Base-by-base conservation (phyloP, 2,888 invertebrate genomes). In the Gerris lacustris region DNA sequence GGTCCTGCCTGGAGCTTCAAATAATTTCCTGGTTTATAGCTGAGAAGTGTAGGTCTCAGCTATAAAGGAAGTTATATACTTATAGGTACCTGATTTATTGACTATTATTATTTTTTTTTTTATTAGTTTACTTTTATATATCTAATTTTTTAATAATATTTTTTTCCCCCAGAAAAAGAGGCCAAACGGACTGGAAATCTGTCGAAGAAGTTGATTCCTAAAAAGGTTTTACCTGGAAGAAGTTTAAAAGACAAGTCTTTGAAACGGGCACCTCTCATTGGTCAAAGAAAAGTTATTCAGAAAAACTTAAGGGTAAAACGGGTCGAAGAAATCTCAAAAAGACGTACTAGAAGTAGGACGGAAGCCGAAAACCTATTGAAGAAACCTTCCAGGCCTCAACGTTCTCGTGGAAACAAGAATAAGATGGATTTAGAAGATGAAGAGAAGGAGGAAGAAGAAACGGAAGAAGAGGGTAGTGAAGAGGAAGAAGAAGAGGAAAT, bases 391-490 rank as follows among this genome's bases (percentile, higher is more conserved):
- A 15, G 9, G 9, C 9, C 11, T 11, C 55, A 9, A 9, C 9
- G 55, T 9, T 11, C 11, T 11, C 9, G 55, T 55, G 55, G 9
- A 9, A 11, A 55, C 15, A 55, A 55, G 55, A 55, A 55, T 6
- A 71, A 69, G 15, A 69, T 67, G 45, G 67, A 72, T 66, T 66
- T 45, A 2, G 71, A 66, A 44, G 67, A 70, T 17, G 69, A 64
- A 6, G 70, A 69, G 63, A 45, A 45, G 7, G 44, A n/a, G 31
- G 64, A 71, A 62, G 66, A 71, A 64, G 44, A 64, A 6, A 68
- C 64, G 6, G 72, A 45, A 63, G 70, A 71, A 15, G 55, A 70
- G 44, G 47, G 31, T 2, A 66, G 66, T 17, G 44, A 17, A 2
- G 66, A 66, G 9, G 67, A 7, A 64, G 68, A 17, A 64, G 66